Base-by-base conservation (phyloP, 1,140 invertebrate species). In the Centruroides sculpturatus region DNA sequence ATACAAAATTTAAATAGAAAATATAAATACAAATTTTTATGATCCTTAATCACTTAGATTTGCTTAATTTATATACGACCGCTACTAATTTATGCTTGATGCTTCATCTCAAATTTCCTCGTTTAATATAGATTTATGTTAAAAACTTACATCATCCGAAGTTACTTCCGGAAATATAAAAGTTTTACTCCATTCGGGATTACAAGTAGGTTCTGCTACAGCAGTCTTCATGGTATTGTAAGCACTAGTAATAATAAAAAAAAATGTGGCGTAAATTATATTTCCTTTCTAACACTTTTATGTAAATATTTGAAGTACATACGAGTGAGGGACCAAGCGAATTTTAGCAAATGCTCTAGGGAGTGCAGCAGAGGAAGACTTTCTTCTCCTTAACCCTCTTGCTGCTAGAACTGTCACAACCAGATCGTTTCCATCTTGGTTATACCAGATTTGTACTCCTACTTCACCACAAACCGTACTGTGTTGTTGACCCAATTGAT, bases 101-200 rank as follows among this genome's bases (percentile, higher is more conserved):
- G 23, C 23, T 2, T 23, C 23, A 23, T 23, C 23, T 23, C 23
- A 23, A 23, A 23, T 23, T 23, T 23, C 23, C 23, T 23, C 23
- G n/a, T 23, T 23, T 23, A 23, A 23, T 2, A 23, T 23, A 23
- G 23, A 23, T 23, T 23, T 23, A 23, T 23, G 23, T 23, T 41
- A 41, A 41, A 41, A 41, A 41, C 41, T 56, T 54, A 90, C 73
- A 66, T 85, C 80, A 63, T 89, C 87, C 3, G 83, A 85, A 46
- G 82, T 81, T 13, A 89, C 81, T 35, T 84, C 83, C 1, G 82
- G 77, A 71, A 91, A 88, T 57, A 85, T 85, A 23, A 91, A 75
- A n/a, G 87, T 91, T 12, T 88, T 87, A 69, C 92, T 91, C 89
- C 88, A 92, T 54, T 89, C 85, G 7, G 89, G 88, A 71, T 86